Conservation (phyloP, 2,888 invertebrate genomes). For the Diarsia dahlii region DNA sequence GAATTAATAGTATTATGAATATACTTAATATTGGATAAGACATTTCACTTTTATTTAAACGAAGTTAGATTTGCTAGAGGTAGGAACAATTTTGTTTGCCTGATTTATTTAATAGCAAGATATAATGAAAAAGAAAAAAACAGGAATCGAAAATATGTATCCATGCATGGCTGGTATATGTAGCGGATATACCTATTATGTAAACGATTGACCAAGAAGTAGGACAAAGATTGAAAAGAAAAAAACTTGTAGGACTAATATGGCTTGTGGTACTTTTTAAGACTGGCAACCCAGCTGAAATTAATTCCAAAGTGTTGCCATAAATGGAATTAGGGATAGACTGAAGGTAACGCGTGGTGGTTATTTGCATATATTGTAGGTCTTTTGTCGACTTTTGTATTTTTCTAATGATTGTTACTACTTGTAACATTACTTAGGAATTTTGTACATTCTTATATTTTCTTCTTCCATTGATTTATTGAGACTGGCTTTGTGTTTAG, state of each 20-base stretch:
- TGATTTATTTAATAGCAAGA: conserved; percentile 5
- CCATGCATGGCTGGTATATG: not conserved
- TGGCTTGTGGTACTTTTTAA: not conserved
- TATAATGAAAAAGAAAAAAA: not conserved
- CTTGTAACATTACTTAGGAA: conserved; percentile 37
- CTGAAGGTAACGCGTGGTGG: conserved; percentile 62
- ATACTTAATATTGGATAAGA: conserved; percentile 17
- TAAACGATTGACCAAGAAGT: not conserved
- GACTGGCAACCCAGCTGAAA: not conserved
- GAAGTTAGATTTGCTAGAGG: conserved; percentile 51
- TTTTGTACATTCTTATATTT: conserved; percentile 54
- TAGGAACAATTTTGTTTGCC: conserved; percentile 15
- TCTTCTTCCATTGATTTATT: conserved; percentile 41
- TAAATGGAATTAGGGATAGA: conserved; percentile 57
- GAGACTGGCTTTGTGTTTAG: conserved; percentile 47
- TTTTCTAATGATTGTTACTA: conserved; percentile 58
- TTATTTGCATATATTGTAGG: conserved; percentile 60
- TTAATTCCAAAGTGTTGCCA: conserved; percentile 60
- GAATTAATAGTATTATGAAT: conserved; percentile 35
- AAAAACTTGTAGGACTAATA: not conserved
- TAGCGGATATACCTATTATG: not conserved
- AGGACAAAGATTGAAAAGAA: not conserved
- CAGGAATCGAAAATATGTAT: not conserved
- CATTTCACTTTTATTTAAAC: not conserved
- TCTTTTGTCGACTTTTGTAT: conserved; percentile 71